A percentile compares a stretch with the other conserved stretches of the same genome.
These are phyloP conservation scores for Orchesella cincta DNA, from an alignment of 1,140 invertebrate genomes.

Conservation along the genomic window DNA sequence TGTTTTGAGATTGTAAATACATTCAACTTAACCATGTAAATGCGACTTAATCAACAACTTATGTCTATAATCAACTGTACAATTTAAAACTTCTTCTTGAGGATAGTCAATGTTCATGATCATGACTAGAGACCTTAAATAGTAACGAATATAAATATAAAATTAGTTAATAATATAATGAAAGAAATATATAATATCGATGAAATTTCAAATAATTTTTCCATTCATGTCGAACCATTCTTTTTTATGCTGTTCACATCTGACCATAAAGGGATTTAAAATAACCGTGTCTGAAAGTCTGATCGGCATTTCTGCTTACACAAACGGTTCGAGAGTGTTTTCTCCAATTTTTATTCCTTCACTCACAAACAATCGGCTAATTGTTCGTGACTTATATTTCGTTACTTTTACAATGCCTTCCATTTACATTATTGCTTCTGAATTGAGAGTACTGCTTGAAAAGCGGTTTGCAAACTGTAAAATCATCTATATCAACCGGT, in stretches of 20 bases:
- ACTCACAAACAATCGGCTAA: too few relatives aligned
- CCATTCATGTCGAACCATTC: not conserved
- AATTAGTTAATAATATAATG: not conserved
- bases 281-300: not conserved
- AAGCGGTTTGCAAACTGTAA: too few relatives aligned
- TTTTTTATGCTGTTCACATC: not conserved
- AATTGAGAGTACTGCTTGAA: too few relatives aligned
- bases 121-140: not conserved
- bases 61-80: not conserved
- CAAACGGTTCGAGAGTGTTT: too few relatives aligned
- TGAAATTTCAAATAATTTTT: not conserved
- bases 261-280: not conserved
- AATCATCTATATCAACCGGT: too few relatives aligned
- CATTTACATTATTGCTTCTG: too few relatives aligned
- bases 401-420: too few relatives aligned
- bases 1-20: not conserved
- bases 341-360: too few relatives aligned
- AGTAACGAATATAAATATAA: not conserved
- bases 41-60: too few relatives aligned
- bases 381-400: too few relatives aligned
- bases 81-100: not conserved
- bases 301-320: too few relatives aligned
- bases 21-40: too few relatives aligned
- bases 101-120: not conserved
- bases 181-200: not conserved